phyloP scores from a whole-genome alignment of 2,113 vertebrate species.

The Megalops atlanticus region DNA sequence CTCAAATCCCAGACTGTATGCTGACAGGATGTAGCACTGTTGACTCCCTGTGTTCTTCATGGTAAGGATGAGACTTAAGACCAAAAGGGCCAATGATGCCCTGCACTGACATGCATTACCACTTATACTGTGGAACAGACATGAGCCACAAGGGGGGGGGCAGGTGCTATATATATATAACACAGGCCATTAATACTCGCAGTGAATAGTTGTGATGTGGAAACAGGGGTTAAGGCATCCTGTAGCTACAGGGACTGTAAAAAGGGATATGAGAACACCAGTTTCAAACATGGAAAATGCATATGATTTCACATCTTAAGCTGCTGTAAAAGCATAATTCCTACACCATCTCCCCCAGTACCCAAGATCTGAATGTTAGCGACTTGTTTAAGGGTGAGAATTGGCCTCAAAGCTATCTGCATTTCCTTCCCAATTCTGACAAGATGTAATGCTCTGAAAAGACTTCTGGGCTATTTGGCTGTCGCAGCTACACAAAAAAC shows the following conservation, averaged over 20 bases:
- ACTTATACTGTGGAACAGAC: constrained; percentile 16
- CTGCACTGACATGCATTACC: constrained; percentile 35
- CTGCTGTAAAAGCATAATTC: not conserved
- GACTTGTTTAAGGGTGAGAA: not conserved
- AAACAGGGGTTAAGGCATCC: not conserved
- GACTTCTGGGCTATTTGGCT: not conserved
- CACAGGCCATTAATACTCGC: constrained; percentile 3
- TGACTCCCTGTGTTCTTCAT: constrained; percentile 3
- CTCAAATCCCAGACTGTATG: not conserved
- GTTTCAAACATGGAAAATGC: not conserved
- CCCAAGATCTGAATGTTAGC: not conserved
- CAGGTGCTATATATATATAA: not conserved
- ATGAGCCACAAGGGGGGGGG: not conserved
- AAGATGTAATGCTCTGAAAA: not conserved
- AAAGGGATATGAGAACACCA: not conserved
- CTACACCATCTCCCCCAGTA: not conserved
- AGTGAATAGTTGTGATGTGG: not conserved
- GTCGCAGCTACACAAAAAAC: not conserved
- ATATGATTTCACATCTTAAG: not conserved
- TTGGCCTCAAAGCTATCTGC: not conserved
- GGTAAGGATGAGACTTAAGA: constrained; percentile 15
- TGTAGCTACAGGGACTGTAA: not conserved
- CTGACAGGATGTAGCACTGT: not conserved
- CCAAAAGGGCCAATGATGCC: constrained; percentile 30
- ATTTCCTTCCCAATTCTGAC: not conserved